A percentile compares a stretch with the other conserved stretches of the same genome.
Evolutionary conservation across 2,888 invertebrate species (phyloP).

Genomic region (Drosophila subquinaria): DNA sequence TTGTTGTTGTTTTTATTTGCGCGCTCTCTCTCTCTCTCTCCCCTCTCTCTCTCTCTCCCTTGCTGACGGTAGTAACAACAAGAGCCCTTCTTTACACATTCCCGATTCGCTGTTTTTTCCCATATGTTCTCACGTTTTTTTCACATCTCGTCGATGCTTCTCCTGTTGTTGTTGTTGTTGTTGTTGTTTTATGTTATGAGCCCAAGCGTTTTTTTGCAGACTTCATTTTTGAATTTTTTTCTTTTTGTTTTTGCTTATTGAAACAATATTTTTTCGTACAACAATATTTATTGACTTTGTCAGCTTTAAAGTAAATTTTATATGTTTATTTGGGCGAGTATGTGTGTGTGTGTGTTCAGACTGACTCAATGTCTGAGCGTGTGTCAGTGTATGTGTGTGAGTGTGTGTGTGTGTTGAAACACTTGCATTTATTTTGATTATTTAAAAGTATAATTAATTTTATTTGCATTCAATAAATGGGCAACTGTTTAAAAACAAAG

Average conservation of each 20-base stretch:
- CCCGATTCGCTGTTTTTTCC: constrained; percentile 9
- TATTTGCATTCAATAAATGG: constrained; percentile 53
- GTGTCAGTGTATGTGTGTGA: constrained; percentile 27
- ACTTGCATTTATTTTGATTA: constrained; percentile 56
- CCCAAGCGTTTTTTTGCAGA: constrained; percentile 54
- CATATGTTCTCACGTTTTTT: constrained; percentile 46
- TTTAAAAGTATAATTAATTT: constrained; percentile 72
- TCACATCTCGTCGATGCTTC: constrained; percentile 26
- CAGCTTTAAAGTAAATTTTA: constrained; percentile 85
- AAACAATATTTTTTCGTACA: constrained; percentile 84
- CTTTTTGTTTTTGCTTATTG: constrained; percentile 76
- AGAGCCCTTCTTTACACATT: constrained; percentile 7
- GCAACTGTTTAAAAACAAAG: constrained; percentile 26
- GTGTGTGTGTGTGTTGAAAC: constrained; percentile 40
- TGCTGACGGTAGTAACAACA: constrained; percentile 5
- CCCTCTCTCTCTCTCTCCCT: neutral
- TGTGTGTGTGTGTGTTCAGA: constrained; percentile 31
- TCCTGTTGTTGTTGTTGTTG: constrained; percentile 27
- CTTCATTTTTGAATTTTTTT: constrained; percentile 38
- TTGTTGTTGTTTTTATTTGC: neutral
- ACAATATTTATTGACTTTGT: constrained; percentile 85
- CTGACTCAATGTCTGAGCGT: constrained; percentile 26
- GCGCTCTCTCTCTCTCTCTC: neutral
- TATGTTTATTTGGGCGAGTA: constrained; percentile 74
- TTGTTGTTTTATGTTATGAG: constrained; percentile 48